Base-by-base conservation (phyloP, 2,888 invertebrate species). In the Beris chalybata region DNA sequence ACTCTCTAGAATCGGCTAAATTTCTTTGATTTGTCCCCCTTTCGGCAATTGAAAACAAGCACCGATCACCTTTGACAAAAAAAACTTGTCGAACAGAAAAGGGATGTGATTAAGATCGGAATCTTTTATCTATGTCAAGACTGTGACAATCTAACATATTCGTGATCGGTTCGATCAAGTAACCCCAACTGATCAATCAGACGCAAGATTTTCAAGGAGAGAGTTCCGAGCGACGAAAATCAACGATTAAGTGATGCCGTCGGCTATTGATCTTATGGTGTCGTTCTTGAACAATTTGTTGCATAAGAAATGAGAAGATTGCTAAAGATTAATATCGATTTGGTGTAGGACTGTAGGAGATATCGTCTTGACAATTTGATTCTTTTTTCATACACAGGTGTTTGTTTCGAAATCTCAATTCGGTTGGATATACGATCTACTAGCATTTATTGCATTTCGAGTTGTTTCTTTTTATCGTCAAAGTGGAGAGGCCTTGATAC, bases 11-110 rank as follows among this genome's bases (percentile, higher is more conserved):
- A 63, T 63, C 63, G 53, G 53, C 53, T 53, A n/a, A 22, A 45
- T n/a, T 64, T 54, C 64, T 64, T 64, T 64, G 64, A 64, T 64
- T n/a, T 54, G 13, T 53, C 45, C 53, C 45, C 30, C 48, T 64
- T 64, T 47, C 53, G 48, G 55, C 58, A 59, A 59, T 65, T 55
- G 61, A 54, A 12, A 45, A 64, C 54, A 54, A 64, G 53, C 64
- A 52, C 45, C 45, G 54, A 64, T 64, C 61, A 61, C 54, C 66
- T 61, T 69, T 58, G 55, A 66, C 58, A 69, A 69, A 69, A 69
- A 22, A 67, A 58, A 64, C 44, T 54, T 69, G 67, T 69, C 58
- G 50, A 64, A 69, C 69, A 69, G 66, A 67, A 69, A 69, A 69
- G 67, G 69, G 69, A 69, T 61, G 67, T 69, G 65, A 67, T 64